phyloP scores from a whole-genome alignment of 2,113 vertebrate genomes.

The Nesoenas mayeri region DNA sequence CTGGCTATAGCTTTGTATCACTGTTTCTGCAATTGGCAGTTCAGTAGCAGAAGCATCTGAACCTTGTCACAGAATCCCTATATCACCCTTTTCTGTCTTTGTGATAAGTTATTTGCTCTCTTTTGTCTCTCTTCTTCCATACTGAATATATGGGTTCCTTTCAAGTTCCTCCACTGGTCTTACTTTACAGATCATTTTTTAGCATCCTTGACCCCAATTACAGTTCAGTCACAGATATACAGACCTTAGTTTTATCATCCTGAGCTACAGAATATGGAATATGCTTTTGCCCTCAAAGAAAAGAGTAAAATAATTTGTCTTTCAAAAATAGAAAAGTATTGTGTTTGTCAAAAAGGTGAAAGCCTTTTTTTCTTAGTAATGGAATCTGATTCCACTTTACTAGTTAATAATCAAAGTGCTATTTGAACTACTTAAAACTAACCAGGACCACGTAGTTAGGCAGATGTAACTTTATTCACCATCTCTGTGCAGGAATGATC shows the following conservation, averaged over 20 bases:
- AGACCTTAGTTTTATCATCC: background rate
- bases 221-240: background rate
- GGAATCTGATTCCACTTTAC: background rate
- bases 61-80: background rate
- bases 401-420: background rate
- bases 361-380: background rate
- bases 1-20: background rate
- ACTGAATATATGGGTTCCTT: background rate
- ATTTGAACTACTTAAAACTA: background rate
- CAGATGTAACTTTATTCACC: background rate
- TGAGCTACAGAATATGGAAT: background rate
- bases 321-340: background rate
- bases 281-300: background rate
- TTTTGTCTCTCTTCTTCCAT: background rate
- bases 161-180: background rate
- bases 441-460: background rate
- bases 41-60: background rate
- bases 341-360: background rate
- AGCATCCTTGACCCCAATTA: background rate
- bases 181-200: background rate
- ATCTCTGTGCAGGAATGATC: background rate
- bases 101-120: background rate
- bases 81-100: background rate
- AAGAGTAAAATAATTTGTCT: background rate
- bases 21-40: background rate